phyloP scores from a whole-genome alignment of 2,888 invertebrate genomes.

The Drosophila percnosoma region DNA sequence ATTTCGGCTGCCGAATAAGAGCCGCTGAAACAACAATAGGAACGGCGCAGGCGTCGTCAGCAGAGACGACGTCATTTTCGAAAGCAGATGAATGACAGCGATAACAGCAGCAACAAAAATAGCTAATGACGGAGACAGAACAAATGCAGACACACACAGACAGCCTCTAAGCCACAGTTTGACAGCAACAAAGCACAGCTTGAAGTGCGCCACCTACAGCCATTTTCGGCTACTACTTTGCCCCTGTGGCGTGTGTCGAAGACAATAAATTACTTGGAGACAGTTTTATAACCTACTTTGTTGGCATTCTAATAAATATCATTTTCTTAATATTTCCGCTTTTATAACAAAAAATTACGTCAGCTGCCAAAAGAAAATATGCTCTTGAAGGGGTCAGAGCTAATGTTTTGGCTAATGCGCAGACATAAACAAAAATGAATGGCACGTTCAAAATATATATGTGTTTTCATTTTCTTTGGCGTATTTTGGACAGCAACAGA shows the following conservation, averaged over 20 bases:
- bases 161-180: constrained; percentile 39
- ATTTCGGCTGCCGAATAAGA: constrained; percentile 36
- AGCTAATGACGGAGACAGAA: constrained; percentile 25
- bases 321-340: constrained; percentile 24
- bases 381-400: constrained; percentile 35
- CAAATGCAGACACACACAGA: constrained; percentile 4
- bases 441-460: constrained; percentile 25
- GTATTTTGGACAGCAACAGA: constrained; percentile 13
- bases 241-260: neutral
- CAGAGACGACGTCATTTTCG: constrained; percentile 66
- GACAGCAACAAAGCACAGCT: constrained; percentile 10
- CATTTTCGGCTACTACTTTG: neutral
- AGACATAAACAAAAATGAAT: constrained; percentile 11
- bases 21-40: constrained; percentile 17
- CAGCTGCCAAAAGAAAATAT: constrained; percentile 39
- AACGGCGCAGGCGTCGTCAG: constrained; percentile 43
- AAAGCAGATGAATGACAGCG: constrained; percentile 31
- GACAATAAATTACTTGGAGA: constrained; percentile 21
- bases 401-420: constrained; percentile 20
- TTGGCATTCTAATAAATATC: constrained; percentile 30
- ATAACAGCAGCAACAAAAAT: constrained; percentile 27
- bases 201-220: constrained; percentile 45
- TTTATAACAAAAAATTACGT: constrained; percentile 47
- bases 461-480: neutral
- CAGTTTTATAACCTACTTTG: constrained; percentile 15